phyloP scores from a whole-genome alignment of 2,797 vertebrate species.

The Phrynocephalus forsythii region DNA sequence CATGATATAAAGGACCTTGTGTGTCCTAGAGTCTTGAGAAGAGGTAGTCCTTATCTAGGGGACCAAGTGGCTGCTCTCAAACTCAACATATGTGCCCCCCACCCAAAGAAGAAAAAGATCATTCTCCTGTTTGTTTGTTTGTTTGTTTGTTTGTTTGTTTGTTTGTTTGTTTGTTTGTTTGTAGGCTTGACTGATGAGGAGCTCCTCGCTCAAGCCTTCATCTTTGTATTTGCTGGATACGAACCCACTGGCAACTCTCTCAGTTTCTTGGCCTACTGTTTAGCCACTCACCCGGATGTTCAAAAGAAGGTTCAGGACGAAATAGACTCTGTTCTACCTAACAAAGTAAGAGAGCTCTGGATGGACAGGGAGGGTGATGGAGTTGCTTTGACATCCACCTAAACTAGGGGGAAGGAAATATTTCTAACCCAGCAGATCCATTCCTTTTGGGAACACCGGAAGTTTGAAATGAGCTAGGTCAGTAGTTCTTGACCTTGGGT shows the following conservation, averaged over 20 bases:
- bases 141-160: not conserved
- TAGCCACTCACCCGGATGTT: conserved; percentile 61
- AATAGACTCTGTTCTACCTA: conserved; percentile 56
- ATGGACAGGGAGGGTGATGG: not conserved
- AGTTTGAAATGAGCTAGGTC: no score
- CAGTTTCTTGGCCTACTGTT: conserved; percentile 16
- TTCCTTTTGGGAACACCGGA: no score
- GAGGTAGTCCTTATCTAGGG: no score
- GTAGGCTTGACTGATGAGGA: conserved; percentile 63
- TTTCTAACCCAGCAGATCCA: not conserved
- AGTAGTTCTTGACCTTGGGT: no score
- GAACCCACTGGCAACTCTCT: conserved; percentile 60
- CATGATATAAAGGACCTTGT: accelerated
- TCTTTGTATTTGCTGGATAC: conserved; percentile 66
- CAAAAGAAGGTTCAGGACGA: conserved; percentile 67
- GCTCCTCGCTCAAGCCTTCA: conserved; percentile 59
- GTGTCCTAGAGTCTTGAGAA: no score
- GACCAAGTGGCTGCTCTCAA: no score
- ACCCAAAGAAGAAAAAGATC: not conserved
- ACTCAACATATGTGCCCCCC: no score
- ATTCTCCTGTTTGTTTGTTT: not conserved
- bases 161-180: not conserved
- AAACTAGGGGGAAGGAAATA: not conserved
- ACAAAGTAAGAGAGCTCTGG: conserved; percentile 44
- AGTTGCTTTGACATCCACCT: not conserved